phyloP scores from a whole-genome alignment of 1,140 invertebrate genomes.

The Panulirus ornatus region DNA sequence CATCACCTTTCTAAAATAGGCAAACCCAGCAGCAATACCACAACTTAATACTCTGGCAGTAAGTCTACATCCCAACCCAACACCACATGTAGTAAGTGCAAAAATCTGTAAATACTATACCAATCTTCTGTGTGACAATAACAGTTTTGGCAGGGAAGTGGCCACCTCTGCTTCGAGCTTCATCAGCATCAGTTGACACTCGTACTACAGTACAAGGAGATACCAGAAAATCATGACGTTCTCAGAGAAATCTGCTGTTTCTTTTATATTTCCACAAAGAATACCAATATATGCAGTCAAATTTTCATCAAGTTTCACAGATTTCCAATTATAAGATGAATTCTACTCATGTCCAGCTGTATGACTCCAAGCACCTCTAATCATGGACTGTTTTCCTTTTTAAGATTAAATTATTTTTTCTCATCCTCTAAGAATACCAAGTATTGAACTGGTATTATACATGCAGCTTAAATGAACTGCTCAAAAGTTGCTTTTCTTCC shows the following conservation, averaged over 20 bases:
- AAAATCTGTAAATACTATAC: conserved; percentile 7
- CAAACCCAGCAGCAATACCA: background rate
- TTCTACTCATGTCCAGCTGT: background rate
- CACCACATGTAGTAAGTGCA: background rate
- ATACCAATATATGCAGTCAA: background rate
- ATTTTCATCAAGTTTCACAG: background rate
- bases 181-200: conserved; percentile 53
- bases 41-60: background rate
- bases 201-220: conserved; percentile 45
- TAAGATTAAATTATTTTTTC: background rate
- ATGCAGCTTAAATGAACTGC: background rate
- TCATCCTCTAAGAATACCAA: background rate
- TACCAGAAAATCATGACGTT: conserved; percentile 11
- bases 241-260: background rate
- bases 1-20: background rate
- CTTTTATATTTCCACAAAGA: conserved; percentile 13
- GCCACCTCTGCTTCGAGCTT: conserved; percentile 61
- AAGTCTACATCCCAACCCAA: background rate
- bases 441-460: background rate
- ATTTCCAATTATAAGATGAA: background rate
- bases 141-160: conserved; percentile 55
- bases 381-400: background rate
- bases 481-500: background rate
- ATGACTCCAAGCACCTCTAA: background rate
- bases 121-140: conserved; percentile 28